Base-by-base conservation (phyloP, 2,888 invertebrate species). In the Anagyrus pseudococci region DNA sequence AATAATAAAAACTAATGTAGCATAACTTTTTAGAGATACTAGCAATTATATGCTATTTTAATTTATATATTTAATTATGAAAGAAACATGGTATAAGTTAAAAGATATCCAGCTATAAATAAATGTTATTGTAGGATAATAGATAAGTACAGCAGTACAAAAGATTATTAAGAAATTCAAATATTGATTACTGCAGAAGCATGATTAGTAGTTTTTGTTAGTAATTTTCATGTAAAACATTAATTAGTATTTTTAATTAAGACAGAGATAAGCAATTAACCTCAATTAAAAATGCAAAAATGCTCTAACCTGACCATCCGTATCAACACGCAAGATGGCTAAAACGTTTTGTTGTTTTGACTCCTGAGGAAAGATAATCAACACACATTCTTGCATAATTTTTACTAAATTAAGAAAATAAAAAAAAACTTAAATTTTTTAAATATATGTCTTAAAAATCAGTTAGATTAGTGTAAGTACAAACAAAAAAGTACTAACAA, bases 271-370 rank as follows among this genome's bases (percentile, higher is more conserved):
- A 53, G 50, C 47, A 58, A 23, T 47, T 58, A 56, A 48, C 65
- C 60, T 55, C n/a, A 65, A 67, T 59, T 54, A 62, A 49, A 58
- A 65, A 64, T 76, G 64, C 67, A 69, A 75, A 73, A 71, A 67
- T 72, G 69, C 72, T 77, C 79, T 79, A 71, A 83, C 83, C 82
- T 83, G 80, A 72, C 79, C 81, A 73, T 82, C 81, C 74, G 80
- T 79, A 77, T 81, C 80, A 78, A 83, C 76, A 77, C 78, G 81
- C 76, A 82, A 77, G 74, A 82, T 79, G 66, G 81, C 81, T 77
- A 77, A 80, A 76, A 82, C 77, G 78, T 82, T 81, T 76, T 81
- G 81, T 74, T 72, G 75, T 75, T 81, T 81, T 72, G 82, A 82
- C 81, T 82, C 77, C 43, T 43, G 73, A 75, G 72, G 76, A 77